Evolutionary conservation across 1,140 invertebrate genomes (phyloP).

Genomic region (Drosophila paulistorum): DNA sequence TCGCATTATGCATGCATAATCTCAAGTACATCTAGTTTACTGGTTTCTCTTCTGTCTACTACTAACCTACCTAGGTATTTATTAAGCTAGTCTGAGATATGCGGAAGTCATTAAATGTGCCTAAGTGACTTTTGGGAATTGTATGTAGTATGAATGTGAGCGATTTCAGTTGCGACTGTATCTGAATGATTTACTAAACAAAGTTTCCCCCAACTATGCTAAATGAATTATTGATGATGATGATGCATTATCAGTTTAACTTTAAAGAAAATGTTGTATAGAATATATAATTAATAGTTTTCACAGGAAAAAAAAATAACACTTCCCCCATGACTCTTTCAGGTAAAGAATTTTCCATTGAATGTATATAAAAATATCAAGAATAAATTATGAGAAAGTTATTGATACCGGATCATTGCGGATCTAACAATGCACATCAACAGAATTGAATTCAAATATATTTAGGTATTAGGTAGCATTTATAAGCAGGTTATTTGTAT

Average conservation of each 20-base stretch:
- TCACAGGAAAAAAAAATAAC: too few relatives aligned
- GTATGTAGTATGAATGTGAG: background rate
- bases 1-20: slow-evolving; percentile 52
- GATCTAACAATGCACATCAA: too few relatives aligned
- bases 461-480: too few relatives aligned
- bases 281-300: background rate
- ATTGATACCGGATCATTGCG: too few relatives aligned
- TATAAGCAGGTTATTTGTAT: too few relatives aligned
- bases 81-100: slow-evolving; percentile 29
- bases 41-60: slow-evolving; percentile 14
- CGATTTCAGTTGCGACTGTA: background rate
- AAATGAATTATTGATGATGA: slow-evolving; percentile 22
- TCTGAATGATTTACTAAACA: slow-evolving; percentile 17
- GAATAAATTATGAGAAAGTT: too few relatives aligned
- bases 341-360: too few relatives aligned
- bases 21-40: slow-evolving; percentile 62
- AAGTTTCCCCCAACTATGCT: background rate
- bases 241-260: background rate
- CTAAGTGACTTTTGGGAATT: slow-evolving; percentile 40
- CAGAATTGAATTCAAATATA: too few relatives aligned
- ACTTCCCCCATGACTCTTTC: too few relatives aligned
- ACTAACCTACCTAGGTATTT: background rate
- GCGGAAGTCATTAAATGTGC: slow-evolving; percentile 56
- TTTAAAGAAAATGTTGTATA: background rate
- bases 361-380: too few relatives aligned